A percentile compares a stretch with the other conserved stretches of the same genome.
These are phyloP conservation scores for Siniperca chuatsi DNA, from an alignment of 2,113 vertebrate genomes.

Conservation along the genomic window DNA sequence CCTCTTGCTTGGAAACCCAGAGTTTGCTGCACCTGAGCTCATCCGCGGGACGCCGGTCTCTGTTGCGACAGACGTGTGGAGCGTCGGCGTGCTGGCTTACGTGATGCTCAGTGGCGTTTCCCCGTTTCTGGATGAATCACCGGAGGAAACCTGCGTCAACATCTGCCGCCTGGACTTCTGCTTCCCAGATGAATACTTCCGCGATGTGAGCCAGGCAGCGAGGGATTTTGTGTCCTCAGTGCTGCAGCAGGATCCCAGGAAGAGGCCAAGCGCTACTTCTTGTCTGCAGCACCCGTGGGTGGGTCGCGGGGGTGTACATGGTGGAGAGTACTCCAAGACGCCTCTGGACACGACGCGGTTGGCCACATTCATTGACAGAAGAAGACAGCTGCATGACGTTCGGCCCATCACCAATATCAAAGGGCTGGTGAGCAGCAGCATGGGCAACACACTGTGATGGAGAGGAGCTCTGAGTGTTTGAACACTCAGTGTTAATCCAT, in stretches of 20 bases:
- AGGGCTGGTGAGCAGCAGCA: constrained; percentile 87
- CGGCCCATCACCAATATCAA: constrained; percentile 91
- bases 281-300: constrained; percentile 98
- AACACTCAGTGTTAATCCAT: not conserved
- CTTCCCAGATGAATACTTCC: constrained; percentile 95
- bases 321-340: constrained; percentile 91
- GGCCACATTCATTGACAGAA: constrained; percentile 93
- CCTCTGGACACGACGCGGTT: constrained; percentile 94
- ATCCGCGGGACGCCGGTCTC: constrained; percentile 95
- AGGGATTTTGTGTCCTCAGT: constrained; percentile 92
- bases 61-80: constrained; percentile 94
- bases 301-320: constrained; percentile 87
- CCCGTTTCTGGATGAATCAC: constrained; percentile 96
- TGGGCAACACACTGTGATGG: constrained; percentile 82
- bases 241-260: constrained; percentile 93
- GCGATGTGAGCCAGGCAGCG: constrained; percentile 90
- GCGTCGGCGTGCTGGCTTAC: constrained; percentile 93
- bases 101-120: constrained; percentile 97
- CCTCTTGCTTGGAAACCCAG: constrained; percentile 93
- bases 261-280: constrained; percentile 89
- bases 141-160: constrained; percentile 97
- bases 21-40: constrained; percentile 96
- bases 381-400: constrained; percentile 93
- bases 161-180: constrained; percentile 97
- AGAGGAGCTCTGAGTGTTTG: not conserved